These are phyloP conservation scores for Apeltes quadracus DNA, from an alignment of 2,113 vertebrate species.

Conservation along the genomic window DNA sequence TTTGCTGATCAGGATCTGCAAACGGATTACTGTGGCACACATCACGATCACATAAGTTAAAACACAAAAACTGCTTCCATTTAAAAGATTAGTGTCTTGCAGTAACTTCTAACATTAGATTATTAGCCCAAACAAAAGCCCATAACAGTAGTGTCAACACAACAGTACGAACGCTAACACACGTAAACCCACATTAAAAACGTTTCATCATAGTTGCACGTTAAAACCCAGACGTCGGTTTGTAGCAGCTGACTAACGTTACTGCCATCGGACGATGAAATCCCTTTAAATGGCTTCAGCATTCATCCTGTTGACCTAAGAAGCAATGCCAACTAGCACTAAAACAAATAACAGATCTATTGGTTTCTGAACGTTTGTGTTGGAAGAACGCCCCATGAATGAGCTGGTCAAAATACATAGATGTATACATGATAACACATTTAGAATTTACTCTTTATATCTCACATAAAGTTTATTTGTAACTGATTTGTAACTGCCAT, in stretches of 20 bases:
- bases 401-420: constrained; percentile 91
- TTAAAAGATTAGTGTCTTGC: background rate
- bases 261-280: background rate
- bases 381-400: constrained; percentile 78
- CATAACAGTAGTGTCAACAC: background rate
- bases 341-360: constrained; percentile 46
- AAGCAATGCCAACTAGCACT: background rate
- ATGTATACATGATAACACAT: constrained; percentile 89
- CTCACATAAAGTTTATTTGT: constrained; percentile 83
- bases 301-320: constrained; percentile 18
- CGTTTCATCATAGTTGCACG: background rate
- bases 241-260: too few species aligned
- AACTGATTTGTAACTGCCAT: too few species aligned
- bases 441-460: constrained; percentile 88
- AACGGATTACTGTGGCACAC: background rate
- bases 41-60: background rate
- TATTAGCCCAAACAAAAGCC: background rate
- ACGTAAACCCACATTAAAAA: background rate
- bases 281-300: constrained; percentile 38
- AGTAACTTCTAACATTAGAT: background rate
- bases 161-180: background rate
- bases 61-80: background rate
- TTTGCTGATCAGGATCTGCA: background rate
- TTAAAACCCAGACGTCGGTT: constrained; percentile 13
- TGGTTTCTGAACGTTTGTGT: constrained; percentile 73